Evolutionary conservation across 2,888 invertebrate genomes (phyloP).

Genomic region (Leptinotarsa rubiginosa): DNA sequence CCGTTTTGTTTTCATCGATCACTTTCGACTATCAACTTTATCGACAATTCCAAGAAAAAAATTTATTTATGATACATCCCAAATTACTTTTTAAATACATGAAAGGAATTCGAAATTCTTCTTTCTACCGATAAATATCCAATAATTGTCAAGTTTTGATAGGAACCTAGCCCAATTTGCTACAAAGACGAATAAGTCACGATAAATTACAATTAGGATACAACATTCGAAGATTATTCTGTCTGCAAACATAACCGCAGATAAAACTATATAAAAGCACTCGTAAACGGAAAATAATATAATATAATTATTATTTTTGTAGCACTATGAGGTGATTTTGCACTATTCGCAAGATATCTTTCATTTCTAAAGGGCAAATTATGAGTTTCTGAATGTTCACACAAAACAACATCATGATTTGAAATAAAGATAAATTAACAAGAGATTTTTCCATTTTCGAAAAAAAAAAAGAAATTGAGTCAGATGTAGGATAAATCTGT

Average conservation of each 20-base stretch:
- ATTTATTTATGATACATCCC: constrained; percentile 17
- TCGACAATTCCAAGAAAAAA: constrained; percentile 22
- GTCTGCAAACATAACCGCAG: constrained; percentile 3
- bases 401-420: no score
- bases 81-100: constrained; percentile 38
- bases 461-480: no score
- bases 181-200: background rate
- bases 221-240: constrained; percentile 6
- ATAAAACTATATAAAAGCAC: background rate
- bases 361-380: no score
- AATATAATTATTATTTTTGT: no score
- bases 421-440: no score
- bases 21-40: constrained; percentile 20
- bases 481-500: no score
- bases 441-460: no score
- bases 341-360: no score
- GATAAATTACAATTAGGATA: constrained; percentile 1
- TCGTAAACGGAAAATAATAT: background rate
- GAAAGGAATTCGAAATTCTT: constrained; percentile 32
- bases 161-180: constrained; percentile 38
- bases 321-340: no score
- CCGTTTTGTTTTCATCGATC: constrained; percentile 14
- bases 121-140: constrained; percentile 10
- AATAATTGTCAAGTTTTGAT: constrained; percentile 17
- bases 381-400: no score